Evolutionary conservation across 2,113 vertebrate species (phyloP), one percentile per base, ranked within the genome.

Genomic region (Motacilla alba): DNA sequence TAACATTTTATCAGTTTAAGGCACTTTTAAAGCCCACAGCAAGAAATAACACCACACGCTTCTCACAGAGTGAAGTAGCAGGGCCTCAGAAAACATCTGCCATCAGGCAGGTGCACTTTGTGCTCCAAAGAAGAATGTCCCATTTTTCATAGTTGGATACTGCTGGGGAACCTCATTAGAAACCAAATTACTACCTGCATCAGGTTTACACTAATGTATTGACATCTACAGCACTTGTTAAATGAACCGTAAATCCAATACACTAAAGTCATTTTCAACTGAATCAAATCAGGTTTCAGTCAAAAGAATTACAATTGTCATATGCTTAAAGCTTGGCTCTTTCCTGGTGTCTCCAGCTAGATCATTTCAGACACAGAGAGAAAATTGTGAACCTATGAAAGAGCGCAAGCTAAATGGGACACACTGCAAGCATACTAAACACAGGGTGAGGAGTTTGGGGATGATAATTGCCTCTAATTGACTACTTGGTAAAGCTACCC

Each of bases 171-270:
- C 81, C 95, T 97, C 96, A 97, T 97, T 97, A 98, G 95, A 97
- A 98, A 97, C 90, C 93, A 97, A 97, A 97, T 97, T 97, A 95
- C 94, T 96, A 97, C 93, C 94, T 97, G 96, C 81, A 96, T 80
- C 92, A 96, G 84, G 95, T 96, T 98, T 97, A 96, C 94, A 95
- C 94, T 96, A 97, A 97, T 95, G 84, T 97, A 97, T 96, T 97
- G 96, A 97, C 96, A 97, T 94, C 95, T 93, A 96, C 74, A 95
- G 95, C 93, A 75, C 91, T 96, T 58, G 46, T 94, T 98, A 98
- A 98, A 97, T 96, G 95, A 98, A 97, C 96, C 76, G 15, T 96
- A 97, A 97, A 97, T 97, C 93, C 94, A 97, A 97, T 97, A 97
- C 95, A 84, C 80, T 80, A 18, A 96, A 98, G 96, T 97, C 85